A percentile compares a stretch with the other conserved stretches of the same genome.
Evolutionary conservation across 2,797 vertebrate genomes (phyloP).

Genomic region (Pempheris klunzingeri): DNA sequence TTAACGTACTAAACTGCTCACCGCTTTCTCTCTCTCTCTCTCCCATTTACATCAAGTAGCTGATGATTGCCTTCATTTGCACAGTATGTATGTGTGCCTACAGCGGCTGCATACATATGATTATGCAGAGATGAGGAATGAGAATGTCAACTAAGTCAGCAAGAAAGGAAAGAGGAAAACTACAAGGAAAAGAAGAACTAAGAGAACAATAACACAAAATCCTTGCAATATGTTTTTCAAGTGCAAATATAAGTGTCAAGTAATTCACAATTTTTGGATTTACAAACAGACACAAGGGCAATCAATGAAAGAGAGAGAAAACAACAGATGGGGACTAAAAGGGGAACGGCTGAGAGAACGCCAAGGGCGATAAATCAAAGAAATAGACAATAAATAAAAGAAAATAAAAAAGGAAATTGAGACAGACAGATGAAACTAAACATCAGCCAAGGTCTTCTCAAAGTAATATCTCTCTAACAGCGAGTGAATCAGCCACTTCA

Average conservation of each 20-base stretch:
- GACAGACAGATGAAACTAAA: constrained; percentile 36
- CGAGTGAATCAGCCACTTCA: constrained; percentile 2
- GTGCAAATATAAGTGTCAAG: neutral
- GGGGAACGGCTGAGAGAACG: constrained; percentile 11
- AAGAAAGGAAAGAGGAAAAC: neutral
- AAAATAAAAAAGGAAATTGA: constrained; percentile 21
- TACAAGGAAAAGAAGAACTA: neutral
- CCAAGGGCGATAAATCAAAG: constrained; percentile 52
- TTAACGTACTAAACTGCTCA: neutral
- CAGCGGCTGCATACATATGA: neutral
- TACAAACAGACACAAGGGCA: constrained; percentile 16
- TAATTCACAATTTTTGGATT: constrained; percentile 16
- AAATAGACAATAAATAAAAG: constrained; percentile 20
- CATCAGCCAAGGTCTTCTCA: constrained; percentile 51
- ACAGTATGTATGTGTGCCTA: neutral
- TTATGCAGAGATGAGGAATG: too few relatives aligned
- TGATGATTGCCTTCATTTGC: neutral
- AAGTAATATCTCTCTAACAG: constrained; percentile 35
- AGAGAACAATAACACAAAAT: neutral
- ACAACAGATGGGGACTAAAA: constrained; percentile 48
- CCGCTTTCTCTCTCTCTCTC: neutral
- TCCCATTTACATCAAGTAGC: neutral
- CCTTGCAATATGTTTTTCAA: neutral
- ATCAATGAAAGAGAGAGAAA: constrained; percentile 28
- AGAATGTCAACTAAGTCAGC: neutral